Evolutionary conservation across 2,797 vertebrate species (phyloP), one percentile per base, ranked within the genome.

Genomic region (Clarias pachynema): DNA sequence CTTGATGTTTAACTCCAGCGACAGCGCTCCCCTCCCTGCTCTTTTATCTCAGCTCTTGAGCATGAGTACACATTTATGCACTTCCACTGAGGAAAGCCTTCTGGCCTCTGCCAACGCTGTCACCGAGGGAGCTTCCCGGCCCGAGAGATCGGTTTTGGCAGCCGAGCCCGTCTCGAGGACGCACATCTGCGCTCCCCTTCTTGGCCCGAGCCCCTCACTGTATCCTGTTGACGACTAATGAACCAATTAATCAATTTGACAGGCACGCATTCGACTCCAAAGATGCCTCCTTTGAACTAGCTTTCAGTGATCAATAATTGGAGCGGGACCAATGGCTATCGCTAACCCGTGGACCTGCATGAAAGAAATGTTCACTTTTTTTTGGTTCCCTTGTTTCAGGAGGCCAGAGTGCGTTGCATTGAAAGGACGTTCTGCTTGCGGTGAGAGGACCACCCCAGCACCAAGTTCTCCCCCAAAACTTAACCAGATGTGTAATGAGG

Each of bases 401-500:
- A 5, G 74, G 69, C 79, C 56, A 63, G 81, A 53, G 90, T 15
- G 88, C 75, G 77, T 84, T 88, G 90, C 91, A 92, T 93, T 93
- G 94, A 93, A 92, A 94, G 93, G 91, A 89, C 91, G 82, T 93
- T 91, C 83, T 91, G 92, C 92, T 92, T 90, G 86, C 65, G 91
- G 91, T 90, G 86, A 91, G 79, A 86, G 87, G 94, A 95, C 95
- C 95, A 95, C 94, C 95, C 94, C 91, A 90, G 89, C 81, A 90
- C 91, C 81, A 92, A 91, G 93, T 92, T 92, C 92, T 91, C 90
- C 89, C 16, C 88, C 89, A 95, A 94, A 95, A 91, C 92, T 91
- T 90, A 94, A 93, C 94, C 95, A 95, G 94, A 96, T 95, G 95
- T 95, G 92, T 92, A 94, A 94, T 92, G 94, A 95, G 93, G 89